Evolutionary conservation across 92 coral and sea anemone genomes (phyloP).

Genomic region (Meandrina meandrites): DNA sequence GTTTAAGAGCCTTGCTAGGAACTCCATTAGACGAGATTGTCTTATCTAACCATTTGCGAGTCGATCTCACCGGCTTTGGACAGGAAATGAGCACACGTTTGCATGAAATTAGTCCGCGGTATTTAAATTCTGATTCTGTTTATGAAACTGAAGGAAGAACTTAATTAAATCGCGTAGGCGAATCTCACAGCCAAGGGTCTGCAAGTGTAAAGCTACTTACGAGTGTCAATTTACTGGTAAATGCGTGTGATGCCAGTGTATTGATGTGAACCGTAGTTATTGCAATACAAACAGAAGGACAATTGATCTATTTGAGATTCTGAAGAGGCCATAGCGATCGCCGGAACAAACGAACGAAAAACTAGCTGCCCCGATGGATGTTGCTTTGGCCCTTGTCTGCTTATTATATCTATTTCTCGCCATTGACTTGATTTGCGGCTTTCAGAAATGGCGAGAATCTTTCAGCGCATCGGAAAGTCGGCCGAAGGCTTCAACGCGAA

Average conservation of each 20-base stretch:
- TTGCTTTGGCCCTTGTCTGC: constrained; percentile 23
- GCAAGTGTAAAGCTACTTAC: neutral
- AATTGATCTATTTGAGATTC: neutral
- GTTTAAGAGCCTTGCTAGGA: neutral
- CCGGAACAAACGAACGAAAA: neutral
- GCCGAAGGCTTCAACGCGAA: neutral
- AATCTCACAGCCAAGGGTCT: neutral
- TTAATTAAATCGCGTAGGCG: constrained; percentile 1
- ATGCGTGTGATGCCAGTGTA: neutral
- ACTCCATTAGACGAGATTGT: neutral
- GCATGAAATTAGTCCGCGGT: neutral
- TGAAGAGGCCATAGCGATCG: neutral
- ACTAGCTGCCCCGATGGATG: constrained; percentile 24
- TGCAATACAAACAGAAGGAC: neutral
- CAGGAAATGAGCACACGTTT: constrained; percentile 25
- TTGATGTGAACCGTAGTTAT: neutral
- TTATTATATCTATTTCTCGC: constrained; percentile 29
- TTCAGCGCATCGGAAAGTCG: neutral
- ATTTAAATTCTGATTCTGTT: constrained; percentile 21
- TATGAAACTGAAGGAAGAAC: constrained; percentile 1
- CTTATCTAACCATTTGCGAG: neutral
- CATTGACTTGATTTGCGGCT: constrained; percentile 34
- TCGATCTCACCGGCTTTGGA: neutral
- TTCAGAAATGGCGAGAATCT: constrained; percentile 36
- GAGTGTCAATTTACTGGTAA: neutral